phyloP scores from a whole-genome alignment of 2,888 invertebrate genomes.

The Noctua comes region DNA sequence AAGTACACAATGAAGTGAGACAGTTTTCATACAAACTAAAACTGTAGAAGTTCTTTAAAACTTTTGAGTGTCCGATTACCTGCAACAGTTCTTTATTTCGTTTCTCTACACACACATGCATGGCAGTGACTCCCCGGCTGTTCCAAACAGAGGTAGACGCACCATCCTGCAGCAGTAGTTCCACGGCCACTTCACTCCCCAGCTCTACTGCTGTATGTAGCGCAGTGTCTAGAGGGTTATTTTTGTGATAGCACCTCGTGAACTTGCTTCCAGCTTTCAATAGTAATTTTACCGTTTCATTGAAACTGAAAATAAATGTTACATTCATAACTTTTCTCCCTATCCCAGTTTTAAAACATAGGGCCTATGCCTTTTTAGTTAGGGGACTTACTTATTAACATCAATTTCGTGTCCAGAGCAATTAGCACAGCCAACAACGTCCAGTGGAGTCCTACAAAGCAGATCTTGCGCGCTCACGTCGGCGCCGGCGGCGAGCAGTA shows the following conservation, averaged over 20 bases:
- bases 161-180: conserved; percentile 56
- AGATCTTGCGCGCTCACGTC: conserved; percentile 52
- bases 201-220: conserved; percentile 70
- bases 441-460: conserved; percentile 62
- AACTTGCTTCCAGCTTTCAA: conserved; percentile 43
- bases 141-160: conserved; percentile 51
- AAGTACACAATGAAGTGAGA: not conserved
- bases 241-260: conserved; percentile 1
- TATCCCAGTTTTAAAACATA: not conserved
- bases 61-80: conserved; percentile 42
- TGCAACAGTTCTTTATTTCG: conserved; percentile 61
- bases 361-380: not conserved
- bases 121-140: conserved; percentile 62
- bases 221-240: conserved; percentile 26
- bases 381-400: conserved; percentile 32
- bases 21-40: not conserved
- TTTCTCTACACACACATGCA: conserved; percentile 68
- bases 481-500: conserved; percentile 67
- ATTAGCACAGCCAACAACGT: conserved; percentile 63
- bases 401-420: conserved; percentile 42
- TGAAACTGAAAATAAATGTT: conserved; percentile 46
- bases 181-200: conserved; percentile 52
- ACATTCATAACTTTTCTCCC: not conserved
- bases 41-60: not conserved
- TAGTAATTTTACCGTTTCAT: conserved; percentile 46